A percentile compares a stretch with the other conserved stretches of the same genome.
These are phyloP conservation scores for Mallotus villosus DNA, from an alignment of 2,797 vertebrate species.

Conservation along the genomic window DNA sequence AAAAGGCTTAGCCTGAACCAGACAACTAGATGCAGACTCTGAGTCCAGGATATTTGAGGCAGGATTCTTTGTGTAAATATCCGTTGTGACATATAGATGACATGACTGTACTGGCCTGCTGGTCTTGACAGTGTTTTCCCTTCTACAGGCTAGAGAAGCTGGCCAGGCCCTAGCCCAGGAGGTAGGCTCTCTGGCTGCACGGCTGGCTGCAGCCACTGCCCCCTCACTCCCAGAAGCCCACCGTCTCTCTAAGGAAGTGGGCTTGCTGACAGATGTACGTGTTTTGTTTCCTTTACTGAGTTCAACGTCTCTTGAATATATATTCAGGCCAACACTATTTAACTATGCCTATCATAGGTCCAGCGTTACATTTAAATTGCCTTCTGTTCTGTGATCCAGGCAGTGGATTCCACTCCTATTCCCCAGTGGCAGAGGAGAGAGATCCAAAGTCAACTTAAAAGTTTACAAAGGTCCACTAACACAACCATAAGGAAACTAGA, in stretches of 20 bases:
- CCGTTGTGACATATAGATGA: too few relatives aligned
- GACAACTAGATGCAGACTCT: too few relatives aligned
- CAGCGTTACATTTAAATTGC: background rate
- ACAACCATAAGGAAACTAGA: conserved; percentile 81
- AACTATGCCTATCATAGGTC: too few relatives aligned
- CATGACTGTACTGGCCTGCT: background rate
- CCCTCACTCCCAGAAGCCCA: conserved; percentile 60
- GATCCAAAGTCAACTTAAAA: conserved; percentile 77
- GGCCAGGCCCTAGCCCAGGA: conserved; percentile 77
- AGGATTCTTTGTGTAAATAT: too few relatives aligned
- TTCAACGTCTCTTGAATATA: too few relatives aligned
- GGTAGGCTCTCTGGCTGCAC: conserved; percentile 77
- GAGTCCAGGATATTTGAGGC: too few relatives aligned
- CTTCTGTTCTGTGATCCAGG: conserved; percentile 60
- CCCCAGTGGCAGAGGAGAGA: conserved; percentile 88
- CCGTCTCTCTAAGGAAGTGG: conserved; percentile 82
- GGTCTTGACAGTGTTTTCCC: conserved; percentile 9
- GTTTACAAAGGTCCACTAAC: conserved; percentile 81
- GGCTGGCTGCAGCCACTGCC: conserved; percentile 62
- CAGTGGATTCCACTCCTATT: conserved; percentile 73
- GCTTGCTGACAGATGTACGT: conserved; percentile 83
- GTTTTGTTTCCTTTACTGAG: conserved; percentile 4
- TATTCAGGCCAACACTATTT: too few relatives aligned
- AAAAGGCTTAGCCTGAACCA: too few relatives aligned
- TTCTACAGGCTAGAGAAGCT: conserved; percentile 80